These are phyloP conservation scores for Poeciliopsis infans DNA, from an alignment of 2,797 vertebrate genomes.

Conservation along the genomic window DNA sequence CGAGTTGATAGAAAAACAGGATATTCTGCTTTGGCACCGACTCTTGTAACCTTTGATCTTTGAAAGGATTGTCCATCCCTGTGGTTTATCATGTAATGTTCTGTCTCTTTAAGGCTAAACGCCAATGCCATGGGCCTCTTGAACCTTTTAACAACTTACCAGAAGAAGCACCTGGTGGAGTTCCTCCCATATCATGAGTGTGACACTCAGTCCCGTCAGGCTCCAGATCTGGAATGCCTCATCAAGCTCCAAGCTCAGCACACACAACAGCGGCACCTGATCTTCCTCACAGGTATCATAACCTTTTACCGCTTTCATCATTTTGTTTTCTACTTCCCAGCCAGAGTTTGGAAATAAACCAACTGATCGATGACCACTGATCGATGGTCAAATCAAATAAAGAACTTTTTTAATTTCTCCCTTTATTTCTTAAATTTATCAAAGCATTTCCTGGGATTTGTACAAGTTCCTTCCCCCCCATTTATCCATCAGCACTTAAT, in stretches of 20 bases:
- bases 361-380: not conserved
- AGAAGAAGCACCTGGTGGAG: conserved; percentile 96
- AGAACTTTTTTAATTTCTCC: not conserved
- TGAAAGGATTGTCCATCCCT: not conserved
- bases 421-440: not conserved
- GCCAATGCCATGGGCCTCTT: conserved; percentile 87
- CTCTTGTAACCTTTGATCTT: not conserved
- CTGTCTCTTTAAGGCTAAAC: conserved; percentile 84
- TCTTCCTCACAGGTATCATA: conserved; percentile 93
- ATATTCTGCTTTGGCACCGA: not conserved
- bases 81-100: not conserved
- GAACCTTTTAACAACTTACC: conserved; percentile 89
- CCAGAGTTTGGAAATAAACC: not conserved
- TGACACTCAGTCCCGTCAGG: conserved; percentile 91
- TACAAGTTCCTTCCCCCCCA: not conserved
- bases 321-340: not conserved
- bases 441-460: not conserved
- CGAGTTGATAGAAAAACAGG: not conserved
- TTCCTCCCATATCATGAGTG: conserved; percentile 96
- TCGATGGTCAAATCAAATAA: not conserved
- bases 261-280: conserved; percentile 91
- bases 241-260: conserved; percentile 94
- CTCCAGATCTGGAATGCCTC: conserved; percentile 94
- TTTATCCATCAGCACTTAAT: not conserved
- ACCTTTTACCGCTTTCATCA: not conserved